Base-by-base conservation (phyloP, 2,797 vertebrate genomes). In the Eidolon dupreanum region DNA sequence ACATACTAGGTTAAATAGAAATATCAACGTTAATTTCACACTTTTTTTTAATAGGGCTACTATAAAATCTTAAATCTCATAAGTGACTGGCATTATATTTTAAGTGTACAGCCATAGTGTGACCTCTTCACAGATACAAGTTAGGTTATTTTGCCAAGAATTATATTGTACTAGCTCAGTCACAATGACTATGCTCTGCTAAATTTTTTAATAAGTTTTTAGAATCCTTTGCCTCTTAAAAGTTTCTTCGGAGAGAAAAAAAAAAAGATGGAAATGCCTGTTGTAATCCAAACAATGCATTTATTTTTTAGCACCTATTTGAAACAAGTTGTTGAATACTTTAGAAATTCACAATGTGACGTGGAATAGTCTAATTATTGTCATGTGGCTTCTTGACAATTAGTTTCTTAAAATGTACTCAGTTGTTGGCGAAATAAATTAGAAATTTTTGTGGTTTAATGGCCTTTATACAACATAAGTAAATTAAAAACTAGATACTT, bases 401-500 rank as follows among this genome's bases (percentile, higher is more conserved):
- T 53, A 57, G 31, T 84, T 82, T 33, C 16, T 94, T 78, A 68
- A 94, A 78, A 2, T 33, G 19, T 63, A 33, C 55, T 38, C 51
- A 63, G 41, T 24, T 79, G 36, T 63, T 26, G n/a, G 53, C 33
- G n/a, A 59, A 20, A 81, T 74, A 82, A 96, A 41, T 74, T 31
- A 82, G 8, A 78, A 57, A 70, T n/a, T 51, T 2, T 57, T 86
- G 33, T 92, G 9, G 2, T 43, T 46, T 92, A 43, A 28, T 36
- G 55, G 51, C 24, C 8, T 84, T 73, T 49, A 53, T 68, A 61
- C 2, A 87, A 19, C 19, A 66, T 16, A 22, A 36, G 22, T 57
- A 77, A 95, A 87, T 90, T 84, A 95, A 46, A 63, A 95, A 24
- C 36, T 68, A 88, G 9, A n/a, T 81, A 57, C 38, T 89, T 89